A percentile compares a stretch with the other conserved stretches of the same genome.
These are phyloP conservation scores for Chrysoperla carnea DNA, from an alignment of 1,140 invertebrate genomes.

Conservation along the genomic window DNA sequence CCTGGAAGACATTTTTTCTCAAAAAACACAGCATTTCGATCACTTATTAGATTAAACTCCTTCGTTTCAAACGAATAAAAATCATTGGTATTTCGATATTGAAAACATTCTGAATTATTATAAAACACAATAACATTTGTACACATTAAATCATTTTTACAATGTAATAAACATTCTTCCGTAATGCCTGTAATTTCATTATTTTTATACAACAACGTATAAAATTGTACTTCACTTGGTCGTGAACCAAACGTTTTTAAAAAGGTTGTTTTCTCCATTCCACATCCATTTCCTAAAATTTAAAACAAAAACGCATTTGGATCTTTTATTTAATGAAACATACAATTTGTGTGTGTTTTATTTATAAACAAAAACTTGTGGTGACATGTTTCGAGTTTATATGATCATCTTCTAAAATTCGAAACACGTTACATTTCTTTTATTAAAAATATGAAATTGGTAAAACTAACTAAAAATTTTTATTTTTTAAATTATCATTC, in stretches of 20 bases:
- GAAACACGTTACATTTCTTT: too few species aligned
- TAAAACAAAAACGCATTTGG: too few species aligned
- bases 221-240: conserved; percentile 8
- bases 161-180: conserved; percentile 27
- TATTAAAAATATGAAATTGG: too few species aligned
- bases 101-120: conserved; percentile 24
- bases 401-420: too few species aligned
- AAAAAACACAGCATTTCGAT: conserved; percentile 27
- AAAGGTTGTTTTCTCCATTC: conserved; percentile 2
- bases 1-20: conserved; percentile 25
- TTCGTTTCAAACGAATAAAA: conserved; percentile 7
- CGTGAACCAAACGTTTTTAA: conserved; percentile 22
- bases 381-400: too few species aligned
- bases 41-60: conserved; percentile 20
- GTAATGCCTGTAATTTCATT: conserved; percentile 14
- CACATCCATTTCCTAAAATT: too few species aligned
- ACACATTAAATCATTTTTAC: conserved; percentile 23
- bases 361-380: too few species aligned
- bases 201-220: not conserved
- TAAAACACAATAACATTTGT: conserved; percentile 24
- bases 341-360: too few species aligned
- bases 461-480: too few species aligned
- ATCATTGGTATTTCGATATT: conserved; percentile 18
- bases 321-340: too few species aligned
- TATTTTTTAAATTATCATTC: too few species aligned